Base-by-base conservation (phyloP, 1,140 invertebrate genomes). In the Akabosia matsudoensis region DNA sequence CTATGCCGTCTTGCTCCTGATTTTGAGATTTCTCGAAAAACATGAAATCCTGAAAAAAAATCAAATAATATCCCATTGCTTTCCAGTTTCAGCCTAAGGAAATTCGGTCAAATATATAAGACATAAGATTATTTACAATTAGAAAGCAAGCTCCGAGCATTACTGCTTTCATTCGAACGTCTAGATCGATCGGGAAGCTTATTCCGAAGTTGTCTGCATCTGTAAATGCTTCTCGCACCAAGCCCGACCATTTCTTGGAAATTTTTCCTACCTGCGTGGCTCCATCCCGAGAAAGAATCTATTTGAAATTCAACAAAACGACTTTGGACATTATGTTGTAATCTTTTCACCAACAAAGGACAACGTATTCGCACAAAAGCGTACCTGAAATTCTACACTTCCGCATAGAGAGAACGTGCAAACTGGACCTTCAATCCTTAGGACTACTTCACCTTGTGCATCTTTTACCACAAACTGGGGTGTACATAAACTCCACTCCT, bases 391-490 rank as follows among this genome's bases (percentile, higher is more conserved):
- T 79, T 87, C 90, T 1, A 95, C 91, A 82, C 94, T 91, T 13
- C 92, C 92, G 85, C 92, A 95, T 31, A 94, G 87, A 56, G 89
- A 90, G 82, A 89, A 91, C 0, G 91, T 92, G 84, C 92, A 94
- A 52, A 93, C 84, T 0, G 95, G 94, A 3, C 95, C 95, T 84
- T 93, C 91, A 80, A 97, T 92, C 76, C 87, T 87, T 4, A 97
- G 85, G 0, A 96, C 90, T 0, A 89, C 89, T 71, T 94, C 90
- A 28, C 91, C 93, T 10, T 88, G 83, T 1, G 90, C 88, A 84
- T 97, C 91, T 79, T 92, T 90, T 61, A 97, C 88, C n/a, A 87
- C 86, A 83, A 93, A 97, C 45, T 88, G 88, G 0, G 95, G 93
- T 54, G 87, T 88, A 82, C 90, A 91, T 52, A 94, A 86, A 73